Base-by-base conservation (phyloP, 1,140 invertebrate genomes). In the Pseudomyrmex sp. region DNA sequence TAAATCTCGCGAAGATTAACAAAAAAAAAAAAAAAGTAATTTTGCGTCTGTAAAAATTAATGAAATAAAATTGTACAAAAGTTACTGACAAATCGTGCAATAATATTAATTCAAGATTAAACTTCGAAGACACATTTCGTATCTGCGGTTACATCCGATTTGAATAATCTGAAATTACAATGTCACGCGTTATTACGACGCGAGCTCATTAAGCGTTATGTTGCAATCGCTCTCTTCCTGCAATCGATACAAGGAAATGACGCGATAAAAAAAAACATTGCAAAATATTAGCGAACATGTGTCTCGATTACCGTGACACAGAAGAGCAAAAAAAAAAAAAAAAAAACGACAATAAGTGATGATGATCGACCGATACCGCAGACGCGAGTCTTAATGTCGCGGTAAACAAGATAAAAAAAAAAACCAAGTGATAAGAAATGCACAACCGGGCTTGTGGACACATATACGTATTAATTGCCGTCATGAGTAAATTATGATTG, bases 401-500 rank as follows among this genome's bases (percentile, higher is more conserved):
- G 23, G n/a, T 61, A 72, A 82, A 63, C 50, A 56, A 35, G 58
- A 82, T 75, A 73, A 75, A 75, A 82, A 62, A 3, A 8, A 18
- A 3, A 8, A 18, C n/a, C 12, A 82, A 52, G 26, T 54, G 54
- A 44, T 58, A 5, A 54, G 62, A 77, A 58, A 59, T 74, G 79
- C 69, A 35, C 35, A 63, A 23, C 50, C n/a, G 7, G 46, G 8
- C 44, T 54, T 75, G 44, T 35, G 35, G 5, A 35, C 35, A 35
- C 35, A 7, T 4, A 4, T 7, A 35, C 4, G 26, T 35, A 35
- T 75, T 63, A 75, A 75, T 23, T 75, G 59, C 70, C 44, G 63
- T 82, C 79, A 20, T 26, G 70, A 63, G 52, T 56, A 65, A 75
- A 75, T 75, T 35, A 75, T 54, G 70, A 73, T 73, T 44, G 59